A percentile compares a stretch with the other conserved stretches of the same genome.
These are phyloP conservation scores for Laticauda colubrina DNA, from an alignment of 2,113 vertebrate genomes.

Conservation along the genomic window DNA sequence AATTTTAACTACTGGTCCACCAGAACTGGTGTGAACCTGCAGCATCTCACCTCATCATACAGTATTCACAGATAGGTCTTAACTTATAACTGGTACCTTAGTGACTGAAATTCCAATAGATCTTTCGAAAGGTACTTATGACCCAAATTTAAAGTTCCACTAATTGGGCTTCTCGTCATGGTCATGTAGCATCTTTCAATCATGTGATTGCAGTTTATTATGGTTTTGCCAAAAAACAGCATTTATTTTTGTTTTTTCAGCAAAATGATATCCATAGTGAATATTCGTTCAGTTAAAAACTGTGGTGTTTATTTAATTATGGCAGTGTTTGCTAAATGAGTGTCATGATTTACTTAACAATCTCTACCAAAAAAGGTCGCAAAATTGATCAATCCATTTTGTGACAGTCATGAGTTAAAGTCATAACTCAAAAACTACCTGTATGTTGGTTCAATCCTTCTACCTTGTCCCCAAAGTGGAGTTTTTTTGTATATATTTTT, in stretches of 20 bases:
- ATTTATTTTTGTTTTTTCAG: not conserved
- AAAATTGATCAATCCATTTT: not conserved
- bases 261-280: not conserved
- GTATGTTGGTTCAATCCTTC: not conserved
- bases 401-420: not conserved
- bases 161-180: not conserved
- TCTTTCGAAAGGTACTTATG: not conserved
- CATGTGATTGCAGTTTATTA: not conserved
- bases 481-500: too few relatives aligned
- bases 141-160: not conserved
- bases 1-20: too few relatives aligned
- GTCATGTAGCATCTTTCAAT: not conserved
- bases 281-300: not conserved
- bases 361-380: too few relatives aligned
- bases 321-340: not conserved
- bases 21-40: too few relatives aligned
- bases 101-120: not conserved
- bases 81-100: not conserved
- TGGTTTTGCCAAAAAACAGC: not conserved
- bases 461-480: not conserved
- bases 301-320: not conserved
- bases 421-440: not conserved
- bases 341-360: not conserved
- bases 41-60: not conserved
- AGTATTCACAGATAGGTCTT: not conserved